A percentile compares a stretch with the other conserved stretches of the same genome.
Conservation (phyloP, 2,888 invertebrate genomes). For the Athetis lepigone region DNA sequence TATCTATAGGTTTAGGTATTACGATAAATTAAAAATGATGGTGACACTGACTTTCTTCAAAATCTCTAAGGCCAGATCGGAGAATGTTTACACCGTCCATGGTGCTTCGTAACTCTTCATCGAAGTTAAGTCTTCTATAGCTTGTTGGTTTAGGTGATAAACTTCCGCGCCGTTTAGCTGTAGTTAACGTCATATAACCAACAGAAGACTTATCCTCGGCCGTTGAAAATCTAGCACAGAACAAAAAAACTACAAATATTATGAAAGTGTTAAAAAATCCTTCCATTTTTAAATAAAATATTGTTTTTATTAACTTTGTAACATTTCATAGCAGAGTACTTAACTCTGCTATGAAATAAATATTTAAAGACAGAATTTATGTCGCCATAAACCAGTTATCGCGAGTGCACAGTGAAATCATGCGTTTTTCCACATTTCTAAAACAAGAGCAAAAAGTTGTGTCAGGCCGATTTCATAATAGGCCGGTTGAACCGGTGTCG, state of each 20-base stretch:
- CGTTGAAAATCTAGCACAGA: constrained; percentile 15
- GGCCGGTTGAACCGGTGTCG: too few species aligned
- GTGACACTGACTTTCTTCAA: constrained; percentile 60
- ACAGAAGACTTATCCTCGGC: neutral
- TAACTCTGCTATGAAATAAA: constrained; percentile 61
- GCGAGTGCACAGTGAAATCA: constrained; percentile 54
- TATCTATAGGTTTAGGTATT: too few species aligned
- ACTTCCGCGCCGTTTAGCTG: constrained; percentile 54
- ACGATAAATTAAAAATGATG: too few species aligned
- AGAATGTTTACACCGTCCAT: neutral
- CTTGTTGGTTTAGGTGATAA: constrained; percentile 68
- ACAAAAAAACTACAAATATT: constrained; percentile 34
- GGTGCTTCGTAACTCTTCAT: constrained; percentile 28
- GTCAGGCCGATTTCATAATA: too few species aligned
- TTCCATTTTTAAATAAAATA: constrained; percentile 53
- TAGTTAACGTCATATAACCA: constrained; percentile 59
- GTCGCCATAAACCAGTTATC: constrained; percentile 73
- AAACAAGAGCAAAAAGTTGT: constrained; percentile 8
- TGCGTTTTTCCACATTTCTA: constrained; percentile 28
- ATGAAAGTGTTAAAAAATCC: constrained; percentile 13
- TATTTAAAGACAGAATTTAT: constrained; percentile 72
- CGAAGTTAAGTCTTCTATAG: constrained; percentile 56
- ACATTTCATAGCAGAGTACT: constrained; percentile 41
- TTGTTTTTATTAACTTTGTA: constrained; percentile 60
- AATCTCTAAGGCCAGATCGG: constrained; percentile 15